Base-by-base conservation (phyloP, 2,113 vertebrate genomes). In the Aegithalos caudatus region DNA sequence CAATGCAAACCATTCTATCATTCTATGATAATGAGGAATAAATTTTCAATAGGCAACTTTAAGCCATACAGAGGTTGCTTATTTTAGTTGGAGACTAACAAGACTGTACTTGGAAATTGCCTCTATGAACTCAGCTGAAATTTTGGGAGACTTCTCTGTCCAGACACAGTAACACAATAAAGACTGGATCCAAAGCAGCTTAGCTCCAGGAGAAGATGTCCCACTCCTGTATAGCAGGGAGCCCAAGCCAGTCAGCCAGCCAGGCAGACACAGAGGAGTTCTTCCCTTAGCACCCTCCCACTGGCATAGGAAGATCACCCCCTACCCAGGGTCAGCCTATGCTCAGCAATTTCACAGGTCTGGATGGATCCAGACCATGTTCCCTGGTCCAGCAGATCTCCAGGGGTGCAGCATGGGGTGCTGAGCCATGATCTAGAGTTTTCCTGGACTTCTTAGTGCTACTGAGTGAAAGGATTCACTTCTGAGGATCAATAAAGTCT, bases 261-360 rank as follows among this genome's bases (percentile, higher is more conserved):
- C 23, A 24, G 28, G n/a, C 58, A 66, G 33, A 42, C 23, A 20
- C 16, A 22, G 31, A 5, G 1, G 23, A 31, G 19, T 31, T 50
- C 17, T 66, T 61, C 50, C 33, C 66, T 74, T 5, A 0, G 40
- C 66, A 45, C 12, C 7, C 9, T 61, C 40, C 23, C 22, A 10
- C 24, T 0, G 0, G 42, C 40, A 25, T 7, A 27, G 24, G 0
- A 0, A 73, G 65, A 44, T 62, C 8, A 9, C 31, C 21, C 21
- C 0, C 0, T 21, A 40, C 8, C 37, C 40, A 28, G 37, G 37
- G 17, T 45, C 40, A 58, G 29, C 38, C 48, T 1, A 1, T 53
- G 73, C 14, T 35, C 65, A 67, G 28, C 37, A 70, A 17, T 25
- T 44, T 40, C 28, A 27, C 31, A 42, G 14, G 21, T 47, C 72